Evolutionary conservation across 2,113 vertebrate species (phyloP), one percentile per base, ranked within the genome.

Genomic region (Lutjanus erythropterus): DNA sequence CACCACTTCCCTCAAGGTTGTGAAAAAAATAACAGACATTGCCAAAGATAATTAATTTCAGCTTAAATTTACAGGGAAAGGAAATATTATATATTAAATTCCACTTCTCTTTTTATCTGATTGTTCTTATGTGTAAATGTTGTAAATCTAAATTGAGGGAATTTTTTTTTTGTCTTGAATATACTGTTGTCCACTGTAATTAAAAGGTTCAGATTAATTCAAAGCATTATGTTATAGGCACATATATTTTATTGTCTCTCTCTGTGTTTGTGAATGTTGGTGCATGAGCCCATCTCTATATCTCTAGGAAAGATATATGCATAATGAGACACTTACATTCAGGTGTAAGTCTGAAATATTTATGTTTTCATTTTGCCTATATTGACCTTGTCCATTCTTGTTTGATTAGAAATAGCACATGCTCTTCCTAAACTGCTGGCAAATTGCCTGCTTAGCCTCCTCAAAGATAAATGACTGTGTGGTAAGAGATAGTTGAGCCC

Each of bases 391-490:
- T 75, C 55, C 55, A 37, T 77, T 18, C 52, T 70, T 80, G 39
- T 80, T 69, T 78, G n/a, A 75, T 72, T 75, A 44, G 33, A 85
- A 71, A 76, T 39, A 81, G 27, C 86, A 56, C 75, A 73, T 37
- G 21, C 44, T 81, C 44, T 81, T 85, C 80, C 78, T 78, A 81
- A 88, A 81, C 59, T 58, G 64, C 62, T 88, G 91, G 88, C 85
- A 82, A 75, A 80, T 56, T 77, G 87, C 89, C 87, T 70, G 52
- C 78, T 89, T 61, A 81, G 86, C 78, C 82, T 71, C 84, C 73
- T 87, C 80, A 87, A 86, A 92, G 88, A 92, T 90, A 87, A 92
- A 92, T 87, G 85, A 79, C 80, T 77, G 52, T 76, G 80, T 76
- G 78, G 89, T 90, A 83, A 64, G 74, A 90, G 80, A 75, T 86